Conservation (phyloP, 1,140 invertebrate species). For the Drosophila takahashii region DNA sequence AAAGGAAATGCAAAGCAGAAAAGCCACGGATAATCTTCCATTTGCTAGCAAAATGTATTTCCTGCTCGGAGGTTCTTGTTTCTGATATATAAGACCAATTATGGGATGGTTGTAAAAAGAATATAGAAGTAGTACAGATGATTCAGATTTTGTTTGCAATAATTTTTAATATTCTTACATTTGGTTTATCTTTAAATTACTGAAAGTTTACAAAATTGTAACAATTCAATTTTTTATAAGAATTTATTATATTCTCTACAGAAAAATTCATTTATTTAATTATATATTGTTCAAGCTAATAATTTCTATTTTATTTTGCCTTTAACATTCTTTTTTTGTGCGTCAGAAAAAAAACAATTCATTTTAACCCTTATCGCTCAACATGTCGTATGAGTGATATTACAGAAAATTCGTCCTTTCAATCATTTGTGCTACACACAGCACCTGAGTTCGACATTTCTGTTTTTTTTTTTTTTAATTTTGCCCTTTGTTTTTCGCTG, state of each 20-base stretch:
- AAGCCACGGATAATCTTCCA: conserved; percentile 5
- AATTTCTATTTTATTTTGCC: neutral
- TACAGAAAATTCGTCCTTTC: neutral
- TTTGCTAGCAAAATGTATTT: conserved; percentile 13
- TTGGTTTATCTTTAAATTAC: too few species aligned
- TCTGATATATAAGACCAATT: neutral
- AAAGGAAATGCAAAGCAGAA: conserved; percentile 12
- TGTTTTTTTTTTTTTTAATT: neutral
- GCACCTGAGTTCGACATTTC: conserved; percentile 19
- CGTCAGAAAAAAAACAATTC: neutral
- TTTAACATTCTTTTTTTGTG: neutral
- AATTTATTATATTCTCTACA: too few species aligned
- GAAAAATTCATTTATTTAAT: too few species aligned
- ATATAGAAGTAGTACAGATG: neutral
- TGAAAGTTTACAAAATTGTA: too few species aligned
- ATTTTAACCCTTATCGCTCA: neutral
- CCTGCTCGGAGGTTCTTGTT: neutral
- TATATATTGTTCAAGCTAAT: too few species aligned
- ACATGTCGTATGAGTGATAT: conserved; percentile 19
- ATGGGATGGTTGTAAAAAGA: neutral
- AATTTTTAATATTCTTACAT: too few species aligned
- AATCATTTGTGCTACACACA: neutral
- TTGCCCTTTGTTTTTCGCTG: conserved; percentile 15
- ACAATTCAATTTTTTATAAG: too few species aligned
- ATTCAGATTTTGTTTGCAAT: neutral